Evolutionary conservation across 2,888 invertebrate species (phyloP).

Genomic region (Notodonta dromedarius): DNA sequence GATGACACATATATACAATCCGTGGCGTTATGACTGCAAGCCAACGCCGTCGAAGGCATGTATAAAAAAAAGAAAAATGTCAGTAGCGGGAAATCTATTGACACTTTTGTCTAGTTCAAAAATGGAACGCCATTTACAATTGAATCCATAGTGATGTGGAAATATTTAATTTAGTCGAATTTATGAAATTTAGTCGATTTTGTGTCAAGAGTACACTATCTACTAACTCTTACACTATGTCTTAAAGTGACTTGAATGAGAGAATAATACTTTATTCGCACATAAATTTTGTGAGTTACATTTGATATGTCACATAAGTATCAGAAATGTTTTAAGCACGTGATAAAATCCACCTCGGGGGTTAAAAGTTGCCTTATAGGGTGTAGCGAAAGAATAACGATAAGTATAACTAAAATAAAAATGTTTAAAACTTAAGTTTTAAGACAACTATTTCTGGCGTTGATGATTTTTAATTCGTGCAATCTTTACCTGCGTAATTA

Average conservation of each 20-base stretch:
- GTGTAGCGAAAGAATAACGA: slow-evolving; percentile 31
- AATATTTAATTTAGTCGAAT: background rate
- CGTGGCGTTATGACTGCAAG: slow-evolving; percentile 77
- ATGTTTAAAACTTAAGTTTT: slow-evolving; percentile 12
- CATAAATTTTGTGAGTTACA: background rate
- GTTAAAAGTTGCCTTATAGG: slow-evolving; percentile 41
- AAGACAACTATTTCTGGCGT: slow-evolving; percentile 12
- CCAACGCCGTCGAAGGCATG: slow-evolving; percentile 49
- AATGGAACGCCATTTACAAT: background rate
- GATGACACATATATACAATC: slow-evolving; percentile 67
- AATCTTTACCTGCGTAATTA: background rate
- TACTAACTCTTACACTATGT: background rate
- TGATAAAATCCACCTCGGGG: slow-evolving; percentile 34
- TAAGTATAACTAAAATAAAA: slow-evolving; percentile 26
- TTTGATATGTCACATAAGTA: slow-evolving; percentile 9
- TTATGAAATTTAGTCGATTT: slow-evolving; percentile 4
- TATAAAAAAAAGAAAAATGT: slow-evolving; percentile 34
- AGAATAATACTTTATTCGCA: slow-evolving; percentile 1
- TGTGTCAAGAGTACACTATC: background rate
- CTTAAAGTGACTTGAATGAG: slow-evolving; percentile 1
- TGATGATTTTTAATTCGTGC: slow-evolving; percentile 22
- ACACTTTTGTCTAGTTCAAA: slow-evolving; percentile 37
- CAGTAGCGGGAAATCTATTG: slow-evolving; percentile 31
- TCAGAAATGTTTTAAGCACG: slow-evolving; percentile 33
- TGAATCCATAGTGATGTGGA: background rate